These are phyloP conservation scores for Sialia sialis DNA, from an alignment of 2,113 vertebrate genomes.

Conservation along the genomic window DNA sequence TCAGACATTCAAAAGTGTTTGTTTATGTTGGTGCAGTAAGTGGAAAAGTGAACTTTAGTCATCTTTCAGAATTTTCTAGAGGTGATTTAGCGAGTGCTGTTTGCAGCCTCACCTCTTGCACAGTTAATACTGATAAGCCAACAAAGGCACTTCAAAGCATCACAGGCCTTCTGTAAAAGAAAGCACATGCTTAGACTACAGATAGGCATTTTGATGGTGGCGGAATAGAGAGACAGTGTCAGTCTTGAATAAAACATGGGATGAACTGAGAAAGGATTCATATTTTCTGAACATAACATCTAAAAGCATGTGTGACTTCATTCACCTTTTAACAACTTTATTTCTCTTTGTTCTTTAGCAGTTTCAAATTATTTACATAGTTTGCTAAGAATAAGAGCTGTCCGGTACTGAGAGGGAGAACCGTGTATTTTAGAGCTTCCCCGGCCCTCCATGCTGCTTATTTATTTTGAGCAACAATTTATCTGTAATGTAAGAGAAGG, in stretches of 20 bases:
- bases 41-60: background rate
- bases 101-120: background rate
- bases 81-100: background rate
- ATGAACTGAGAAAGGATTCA: background rate
- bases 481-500: background rate
- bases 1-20: background rate
- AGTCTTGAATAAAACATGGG: background rate
- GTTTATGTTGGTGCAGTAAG: background rate
- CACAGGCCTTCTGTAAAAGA: background rate
- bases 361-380: background rate
- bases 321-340: background rate
- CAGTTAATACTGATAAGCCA: background rate
- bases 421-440: background rate
- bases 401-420: background rate
- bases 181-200: background rate
- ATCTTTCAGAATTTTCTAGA: background rate
- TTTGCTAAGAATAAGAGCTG: background rate
- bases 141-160: background rate
- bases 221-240: background rate
- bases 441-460: background rate
- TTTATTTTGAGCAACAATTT: background rate
- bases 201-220: background rate
- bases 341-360: background rate
- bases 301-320: background rate
- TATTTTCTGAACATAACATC: background rate